These are phyloP conservation scores for Amia ocellicauda DNA, from an alignment of 2,113 vertebrate genomes.

Conservation along the genomic window DNA sequence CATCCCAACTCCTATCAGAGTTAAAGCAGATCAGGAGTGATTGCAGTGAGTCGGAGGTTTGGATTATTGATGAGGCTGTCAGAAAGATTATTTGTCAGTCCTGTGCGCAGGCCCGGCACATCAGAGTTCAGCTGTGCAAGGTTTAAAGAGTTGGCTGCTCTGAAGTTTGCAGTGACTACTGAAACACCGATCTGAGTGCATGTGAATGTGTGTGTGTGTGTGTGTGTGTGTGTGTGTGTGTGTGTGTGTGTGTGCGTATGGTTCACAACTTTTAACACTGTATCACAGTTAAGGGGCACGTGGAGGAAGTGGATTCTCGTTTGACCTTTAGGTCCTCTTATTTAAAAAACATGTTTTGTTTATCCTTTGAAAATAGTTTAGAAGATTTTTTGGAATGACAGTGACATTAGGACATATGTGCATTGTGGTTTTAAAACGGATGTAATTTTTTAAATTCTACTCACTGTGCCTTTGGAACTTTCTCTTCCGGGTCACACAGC, in stretches of 20 bases:
- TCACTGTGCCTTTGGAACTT: too few relatives aligned
- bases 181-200: constrained; percentile 10
- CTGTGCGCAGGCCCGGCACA: background rate
- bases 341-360: constrained; percentile 9
- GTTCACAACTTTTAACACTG: constrained; percentile 24
- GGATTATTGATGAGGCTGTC: constrained; percentile 70
- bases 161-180: background rate
- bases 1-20: constrained; percentile 15
- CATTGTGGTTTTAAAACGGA: background rate
- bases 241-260: constrained; percentile 9
- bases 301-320: background rate
- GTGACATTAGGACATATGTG: background rate
- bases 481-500: too few relatives aligned
- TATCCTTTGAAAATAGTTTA: background rate
- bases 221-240: background rate
- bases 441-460: too few relatives aligned
- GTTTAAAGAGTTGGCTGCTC: background rate
- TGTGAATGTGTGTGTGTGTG: constrained; percentile 4
- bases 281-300: background rate
- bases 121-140: background rate
- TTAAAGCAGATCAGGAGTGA: constrained; percentile 41
- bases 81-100: constrained; percentile 53
- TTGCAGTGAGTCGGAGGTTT: constrained; percentile 47
- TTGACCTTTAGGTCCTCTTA: constrained; percentile 23
- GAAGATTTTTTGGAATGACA: background rate